Evolutionary conservation across 2,888 invertebrate species (phyloP).

Genomic region (Diplolepis rosae): DNA sequence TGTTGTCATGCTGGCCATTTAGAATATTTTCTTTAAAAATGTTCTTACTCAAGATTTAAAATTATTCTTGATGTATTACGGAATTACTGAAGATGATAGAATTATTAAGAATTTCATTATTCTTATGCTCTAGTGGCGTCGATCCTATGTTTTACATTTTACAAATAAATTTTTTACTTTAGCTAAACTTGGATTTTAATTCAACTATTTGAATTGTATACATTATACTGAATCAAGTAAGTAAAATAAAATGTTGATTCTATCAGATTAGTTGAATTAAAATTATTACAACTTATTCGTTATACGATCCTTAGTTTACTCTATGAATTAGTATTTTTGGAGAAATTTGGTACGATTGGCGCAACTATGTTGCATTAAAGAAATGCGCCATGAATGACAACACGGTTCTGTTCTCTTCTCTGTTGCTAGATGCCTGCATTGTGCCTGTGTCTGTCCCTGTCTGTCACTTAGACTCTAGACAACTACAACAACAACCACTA

Average conservation of each 20-base stretch:
- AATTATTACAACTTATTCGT: too few species aligned
- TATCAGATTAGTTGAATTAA: too few species aligned
- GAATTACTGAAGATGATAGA: background rate
- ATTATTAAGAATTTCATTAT: background rate
- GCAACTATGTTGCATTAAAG: conserved; percentile 46
- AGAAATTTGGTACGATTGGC: conserved; percentile 41
- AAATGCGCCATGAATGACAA: conserved; percentile 73
- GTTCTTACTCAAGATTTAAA: conserved; percentile 1
- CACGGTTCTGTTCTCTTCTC: conserved; percentile 80
- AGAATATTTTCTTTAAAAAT: conserved; percentile 30
- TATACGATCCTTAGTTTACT: too few species aligned
- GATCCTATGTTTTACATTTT: background rate
- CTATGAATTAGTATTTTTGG: too few species aligned
- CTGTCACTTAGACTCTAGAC: conserved; percentile 75
- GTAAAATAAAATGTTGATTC: too few species aligned
- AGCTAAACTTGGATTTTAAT: background rate
- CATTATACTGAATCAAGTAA: background rate
- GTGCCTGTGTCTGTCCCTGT: conserved; percentile 75
- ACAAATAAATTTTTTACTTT: background rate
- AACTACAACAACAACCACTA: conserved; percentile 70
- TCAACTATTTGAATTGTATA: background rate
- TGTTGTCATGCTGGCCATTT: conserved; percentile 74
- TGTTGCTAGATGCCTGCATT: conserved; percentile 95
- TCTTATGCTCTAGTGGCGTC: conserved; percentile 2
- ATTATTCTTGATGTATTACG: conserved; percentile 3